phyloP scores from a whole-genome alignment of 64 coral and sea anemone species.

The Hydrozoanthus tunicans region DNA sequence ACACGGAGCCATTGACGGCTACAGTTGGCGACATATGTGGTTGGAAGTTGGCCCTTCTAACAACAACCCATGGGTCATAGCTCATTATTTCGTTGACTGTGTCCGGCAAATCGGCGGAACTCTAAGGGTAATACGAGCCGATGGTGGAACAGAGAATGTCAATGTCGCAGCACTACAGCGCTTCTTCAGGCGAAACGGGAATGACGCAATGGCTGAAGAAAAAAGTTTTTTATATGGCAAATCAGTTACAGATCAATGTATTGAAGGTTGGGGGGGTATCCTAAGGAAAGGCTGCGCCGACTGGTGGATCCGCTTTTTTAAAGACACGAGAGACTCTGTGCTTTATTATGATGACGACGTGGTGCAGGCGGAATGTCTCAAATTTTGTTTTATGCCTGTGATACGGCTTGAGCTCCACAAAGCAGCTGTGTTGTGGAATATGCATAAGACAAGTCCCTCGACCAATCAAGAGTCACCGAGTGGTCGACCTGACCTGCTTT shows the following conservation, averaged over 20 bases:
- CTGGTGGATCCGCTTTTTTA: slow-evolving; percentile 55
- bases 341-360: slow-evolving; percentile 28
- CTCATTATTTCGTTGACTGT: slow-evolving; percentile 39
- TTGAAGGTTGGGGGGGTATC: slow-evolving; percentile 55
- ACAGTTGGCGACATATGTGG: slow-evolving; percentile 44
- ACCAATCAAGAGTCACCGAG: not conserved
- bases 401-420: slow-evolving; percentile 18
- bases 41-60: slow-evolving; percentile 49
- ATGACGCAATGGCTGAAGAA: not conserved
- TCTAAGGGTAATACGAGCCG: slow-evolving; percentile 34
- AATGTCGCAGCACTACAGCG: slow-evolving; percentile 52
- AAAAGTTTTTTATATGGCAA: slow-evolving; percentile 47
- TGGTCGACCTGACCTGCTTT: slow-evolving; percentile 39
- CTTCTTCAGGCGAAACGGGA: not conserved
- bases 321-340: slow-evolving; percentile 43
- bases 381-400: slow-evolving; percentile 50
- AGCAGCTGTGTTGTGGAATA: slow-evolving; percentile 27
- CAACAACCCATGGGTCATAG: slow-evolving; percentile 41
- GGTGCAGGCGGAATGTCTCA: slow-evolving; percentile 46
- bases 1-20: slow-evolving; percentile 30
- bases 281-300: slow-evolving; percentile 18
- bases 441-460: not conserved
- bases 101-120: slow-evolving; percentile 26
- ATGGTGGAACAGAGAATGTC: slow-evolving; percentile 67
- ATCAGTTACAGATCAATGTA: slow-evolving; percentile 47